A percentile compares a stretch with the other conserved stretches of the same genome.
Conservation (phyloP, 1,140 invertebrate genomes). For the Forficula auricularia region DNA sequence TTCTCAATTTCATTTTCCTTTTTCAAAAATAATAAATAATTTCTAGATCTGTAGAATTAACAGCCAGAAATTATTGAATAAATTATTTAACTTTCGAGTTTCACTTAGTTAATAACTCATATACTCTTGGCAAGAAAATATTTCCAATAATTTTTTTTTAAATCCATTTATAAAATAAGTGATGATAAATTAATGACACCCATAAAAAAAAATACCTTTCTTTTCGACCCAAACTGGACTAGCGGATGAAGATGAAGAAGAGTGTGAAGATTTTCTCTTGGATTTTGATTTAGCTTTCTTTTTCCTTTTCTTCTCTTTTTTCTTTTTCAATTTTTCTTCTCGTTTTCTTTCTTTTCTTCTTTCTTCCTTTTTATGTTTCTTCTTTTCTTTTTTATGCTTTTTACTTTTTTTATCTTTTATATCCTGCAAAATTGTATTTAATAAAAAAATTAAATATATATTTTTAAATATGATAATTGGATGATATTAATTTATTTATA, state of each 20-base stretch:
- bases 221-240: conserved; percentile 55
- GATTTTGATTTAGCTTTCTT: conserved; percentile 25
- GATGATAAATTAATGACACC: conserved; percentile 2
- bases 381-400: conserved; percentile 31
- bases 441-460: too few species aligned
- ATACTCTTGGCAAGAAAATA: background rate
- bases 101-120: background rate
- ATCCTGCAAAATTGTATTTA: too few species aligned
- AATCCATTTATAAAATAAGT: conserved; percentile 5
- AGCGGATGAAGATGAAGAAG: conserved; percentile 17
- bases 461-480: too few species aligned
- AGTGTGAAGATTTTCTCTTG: conserved; percentile 20
- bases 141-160: conserved; percentile 1
- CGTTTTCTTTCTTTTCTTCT: conserved; percentile 27
- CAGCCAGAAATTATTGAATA: conserved; percentile 1
- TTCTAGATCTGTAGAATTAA: conserved; percentile 18
- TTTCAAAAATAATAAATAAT: conserved; percentile 8
- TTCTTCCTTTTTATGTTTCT: conserved; percentile 24
- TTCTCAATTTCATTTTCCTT: too few species aligned
- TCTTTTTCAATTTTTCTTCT: too few species aligned
- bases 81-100: background rate
- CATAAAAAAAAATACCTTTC: conserved; percentile 29
- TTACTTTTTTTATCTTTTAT: too few species aligned
- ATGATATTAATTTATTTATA: too few species aligned
- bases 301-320: conserved; percentile 24